Percentiles rank a stretch among this genome's conserved stretches.
These are phyloP conservation scores for Drosophila prostipennis DNA, from an alignment of 2,888 invertebrate genomes.

Conservation along the genomic window DNA sequence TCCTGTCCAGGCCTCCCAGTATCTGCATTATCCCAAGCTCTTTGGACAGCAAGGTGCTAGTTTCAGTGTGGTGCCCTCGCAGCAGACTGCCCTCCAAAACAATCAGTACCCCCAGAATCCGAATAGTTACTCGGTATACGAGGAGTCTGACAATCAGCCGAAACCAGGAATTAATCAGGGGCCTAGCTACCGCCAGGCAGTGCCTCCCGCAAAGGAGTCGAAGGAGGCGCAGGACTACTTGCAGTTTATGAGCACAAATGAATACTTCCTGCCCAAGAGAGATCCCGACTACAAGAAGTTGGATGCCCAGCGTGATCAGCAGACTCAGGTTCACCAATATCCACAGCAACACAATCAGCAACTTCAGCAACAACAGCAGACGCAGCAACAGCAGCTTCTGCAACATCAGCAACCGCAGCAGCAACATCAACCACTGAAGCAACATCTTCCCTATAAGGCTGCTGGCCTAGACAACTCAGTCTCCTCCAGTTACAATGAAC, in stretches of 20 bases:
- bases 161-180: slow-evolving; percentile 34
- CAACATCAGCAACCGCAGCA: slow-evolving; percentile 33
- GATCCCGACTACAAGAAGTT: slow-evolving; percentile 81
- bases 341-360: slow-evolving; percentile 56
- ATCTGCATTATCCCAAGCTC: slow-evolving; percentile 26
- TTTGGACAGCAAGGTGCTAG: slow-evolving; percentile 19
- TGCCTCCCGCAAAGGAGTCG: slow-evolving; percentile 42
- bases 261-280: slow-evolving; percentile 81
- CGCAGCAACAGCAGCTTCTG: slow-evolving; percentile 36
- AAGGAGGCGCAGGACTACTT: slow-evolving; percentile 81
- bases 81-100: slow-evolving; percentile 42
- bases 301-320: slow-evolving; percentile 71
- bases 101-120: slow-evolving; percentile 21
- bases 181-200: slow-evolving; percentile 43
- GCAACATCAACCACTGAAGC: slow-evolving; percentile 17
- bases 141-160: slow-evolving; percentile 67
- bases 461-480: slow-evolving; percentile 46
- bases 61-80: slow-evolving; percentile 36
- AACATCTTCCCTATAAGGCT: slow-evolving; percentile 19
- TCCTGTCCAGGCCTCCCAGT: slow-evolving; percentile 58
- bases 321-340: slow-evolving; percentile 55
- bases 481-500: slow-evolving; percentile 58
- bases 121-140: slow-evolving; percentile 73
- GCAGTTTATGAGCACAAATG: slow-evolving; percentile 82
- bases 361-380: slow-evolving; percentile 34